Percentiles rank a stretch among this genome's conserved stretches.
These are phyloP conservation scores for Crotalus viridis DNA, from an alignment of 2,113 vertebrate species.

Conservation along the genomic window DNA sequence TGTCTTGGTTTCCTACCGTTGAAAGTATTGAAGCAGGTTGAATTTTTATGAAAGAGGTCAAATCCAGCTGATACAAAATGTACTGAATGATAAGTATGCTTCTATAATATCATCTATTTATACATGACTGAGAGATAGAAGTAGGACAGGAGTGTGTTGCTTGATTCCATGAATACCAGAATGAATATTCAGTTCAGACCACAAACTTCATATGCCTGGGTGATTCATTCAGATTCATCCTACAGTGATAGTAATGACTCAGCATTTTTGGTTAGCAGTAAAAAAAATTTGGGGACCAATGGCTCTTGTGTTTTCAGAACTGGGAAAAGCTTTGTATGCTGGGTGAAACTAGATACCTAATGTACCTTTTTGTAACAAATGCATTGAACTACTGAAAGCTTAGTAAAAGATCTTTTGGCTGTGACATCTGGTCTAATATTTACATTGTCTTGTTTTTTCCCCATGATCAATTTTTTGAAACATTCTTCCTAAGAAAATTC, in stretches of 20 bases:
- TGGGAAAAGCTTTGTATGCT: neutral
- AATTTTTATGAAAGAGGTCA: slow-evolving; percentile 1
- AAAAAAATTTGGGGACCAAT: neutral
- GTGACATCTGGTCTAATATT: neutral
- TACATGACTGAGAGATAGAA: slow-evolving; percentile 4
- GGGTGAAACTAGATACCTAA: neutral
- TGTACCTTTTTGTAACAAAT: neutral
- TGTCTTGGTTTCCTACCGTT: neutral
- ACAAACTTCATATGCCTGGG: neutral
- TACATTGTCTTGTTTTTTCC: too few species aligned
- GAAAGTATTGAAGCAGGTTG: neutral
- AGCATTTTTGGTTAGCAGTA: neutral
- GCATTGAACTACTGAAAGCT: neutral
- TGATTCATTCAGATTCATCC: neutral
- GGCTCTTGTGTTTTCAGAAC: slow-evolving; percentile 21
- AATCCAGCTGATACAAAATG: slow-evolving; percentile 19
- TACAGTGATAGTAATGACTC: neutral
- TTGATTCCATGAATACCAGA: slow-evolving; percentile 16
- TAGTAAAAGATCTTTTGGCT: neutral
- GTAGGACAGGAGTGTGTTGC: neutral
- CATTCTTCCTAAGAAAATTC: neutral
- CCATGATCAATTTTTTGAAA: neutral
- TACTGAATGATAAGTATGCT: slow-evolving; percentile 28
- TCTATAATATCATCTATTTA: slow-evolving; percentile 14
- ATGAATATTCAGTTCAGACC: neutral